Evolutionary conservation across 2,797 vertebrate species (phyloP), one percentile per base, ranked within the genome.

Genomic region (Dendrocincla tyrannina): DNA sequence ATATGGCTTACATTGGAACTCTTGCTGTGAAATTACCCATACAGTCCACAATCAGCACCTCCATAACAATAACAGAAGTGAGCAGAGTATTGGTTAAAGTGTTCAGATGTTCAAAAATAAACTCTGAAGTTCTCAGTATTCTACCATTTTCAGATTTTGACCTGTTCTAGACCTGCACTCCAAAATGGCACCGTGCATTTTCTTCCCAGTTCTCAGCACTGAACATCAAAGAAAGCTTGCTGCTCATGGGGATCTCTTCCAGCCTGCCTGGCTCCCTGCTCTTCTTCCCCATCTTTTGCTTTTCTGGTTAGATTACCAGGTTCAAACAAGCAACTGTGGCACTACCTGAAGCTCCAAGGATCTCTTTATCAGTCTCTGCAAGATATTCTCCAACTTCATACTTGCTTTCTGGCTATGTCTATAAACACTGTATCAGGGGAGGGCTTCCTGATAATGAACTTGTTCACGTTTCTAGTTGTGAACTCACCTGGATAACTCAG

Each of bases 1-100:
- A 92, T 83, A 91, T 66, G 85, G 88, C 84, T 93, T 91, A 87
- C 68, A 85, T 66, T 91, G 85, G 49, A 94, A 89, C 60, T 75
- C 68, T 59, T 63, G 50, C 85, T 94, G 80, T 82, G 88, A 89
- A 94, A 86, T 77, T 72, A 96, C 30, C 60, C 49, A 18, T 55
- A 46, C 49, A 80, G 49, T 52, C 68, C 80, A 85, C 80, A 91
- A 89, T 28, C 64, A 92, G 89, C 60, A 75, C 59, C 76, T 86
- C 58, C 35, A 3, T 32, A 85, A 94, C 63, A 91, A 24, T 39
- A 91, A 76, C 56, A 75, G n/a, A 84, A 89, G 56, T 10, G 35
- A 91, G 82, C 39, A n/a, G 68, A 89, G 47, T 25, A 84, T 46
- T 25, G 17, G 60, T 79, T 90, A 37, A 83, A 93, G 70, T 20